phyloP scores from a whole-genome alignment of 2,888 invertebrate species.

The Drosophila subsilvestris region DNA sequence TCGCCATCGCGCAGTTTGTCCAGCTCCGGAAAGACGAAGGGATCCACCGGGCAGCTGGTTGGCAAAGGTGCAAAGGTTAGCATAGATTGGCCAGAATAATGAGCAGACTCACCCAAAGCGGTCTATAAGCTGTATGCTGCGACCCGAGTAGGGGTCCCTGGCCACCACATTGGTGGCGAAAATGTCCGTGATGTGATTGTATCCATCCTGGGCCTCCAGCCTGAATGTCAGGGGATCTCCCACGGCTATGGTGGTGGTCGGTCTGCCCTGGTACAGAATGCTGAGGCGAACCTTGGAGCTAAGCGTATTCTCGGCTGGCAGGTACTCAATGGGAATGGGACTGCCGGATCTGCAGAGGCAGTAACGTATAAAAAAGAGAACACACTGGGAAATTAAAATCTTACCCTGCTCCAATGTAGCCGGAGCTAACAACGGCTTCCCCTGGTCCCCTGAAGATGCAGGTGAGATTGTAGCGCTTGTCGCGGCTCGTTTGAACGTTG shows the following conservation, averaged over 20 bases:
- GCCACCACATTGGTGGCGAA: slow-evolving; percentile 97
- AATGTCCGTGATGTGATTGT: slow-evolving; percentile 94
- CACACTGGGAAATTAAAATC: slow-evolving; percentile 50
- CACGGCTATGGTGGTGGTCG: slow-evolving; percentile 96
- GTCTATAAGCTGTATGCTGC: slow-evolving; percentile 95
- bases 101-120: slow-evolving; percentile 89
- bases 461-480: slow-evolving; percentile 96
- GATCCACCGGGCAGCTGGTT: slow-evolving; percentile 93
- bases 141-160: slow-evolving; percentile 95
- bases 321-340: slow-evolving; percentile 95
- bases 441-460: slow-evolving; percentile 96
- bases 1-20: slow-evolving; percentile 94
- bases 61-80: neutral
- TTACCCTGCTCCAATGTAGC: slow-evolving; percentile 96
- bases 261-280: slow-evolving; percentile 94
- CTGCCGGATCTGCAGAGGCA: slow-evolving; percentile 90
- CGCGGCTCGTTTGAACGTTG: slow-evolving; percentile 94
- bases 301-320: slow-evolving; percentile 95
- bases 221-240: slow-evolving; percentile 96
- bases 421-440: slow-evolving; percentile 96
- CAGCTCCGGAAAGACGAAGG: slow-evolving; percentile 95
- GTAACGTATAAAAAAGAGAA: neutral
- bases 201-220: slow-evolving; percentile 94
- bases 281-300: slow-evolving; percentile 93
- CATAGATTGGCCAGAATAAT: neutral